Base-by-base conservation (phyloP, 2,797 vertebrate species). In the Uromys caudimaculatus region DNA sequence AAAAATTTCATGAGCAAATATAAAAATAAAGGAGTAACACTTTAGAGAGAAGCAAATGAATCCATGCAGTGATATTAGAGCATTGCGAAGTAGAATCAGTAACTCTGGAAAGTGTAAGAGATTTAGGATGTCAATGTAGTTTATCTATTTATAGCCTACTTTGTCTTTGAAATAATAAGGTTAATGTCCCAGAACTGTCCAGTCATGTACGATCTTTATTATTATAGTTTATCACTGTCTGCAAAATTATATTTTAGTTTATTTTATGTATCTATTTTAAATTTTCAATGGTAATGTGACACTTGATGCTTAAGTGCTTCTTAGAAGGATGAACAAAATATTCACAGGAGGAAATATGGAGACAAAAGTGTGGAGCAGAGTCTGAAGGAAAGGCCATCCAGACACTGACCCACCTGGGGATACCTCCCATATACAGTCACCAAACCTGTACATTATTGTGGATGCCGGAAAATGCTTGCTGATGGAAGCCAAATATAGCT, bases 101-200 rank as follows among this genome's bases (percentile, higher is more conserved):
- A 62, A 27, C n/a, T 27, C 9, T 76, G 3, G 23, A 3, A 21
- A 84, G 8, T 58, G 41, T 24, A 90, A 86, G 8, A 52, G 50
- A 79, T 19, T 41, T 92, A 47, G 41, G 23, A 89, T 78, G 21
- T 27, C 73, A 24, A 1, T 71, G 0, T 11, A 84, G 9, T 62
- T 17, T 56, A 24, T 92, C 64, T 14, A 35, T 2, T 67, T 90
- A 60, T 9, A 7, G 6, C 16, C 54, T 1, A 23, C 17, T 19
- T 81, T 5, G 50, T 88, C n/a, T 64, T 79, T 89, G n/a, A 91
- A 95, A 86, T 10, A 16, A 90, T 44, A 50, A 11, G 44, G 91
- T 56, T 75, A 3, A 76, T 60, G 67, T 92, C 21, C 47, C 29
- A 60, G n/a, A 93, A 90, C 62, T 38, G 50, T 52, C 11, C 27